A percentile compares a stretch with the other conserved stretches of the same genome.
Evolutionary conservation across 2,888 invertebrate species (phyloP).

Genomic region (Stenichneumon culpator): DNA sequence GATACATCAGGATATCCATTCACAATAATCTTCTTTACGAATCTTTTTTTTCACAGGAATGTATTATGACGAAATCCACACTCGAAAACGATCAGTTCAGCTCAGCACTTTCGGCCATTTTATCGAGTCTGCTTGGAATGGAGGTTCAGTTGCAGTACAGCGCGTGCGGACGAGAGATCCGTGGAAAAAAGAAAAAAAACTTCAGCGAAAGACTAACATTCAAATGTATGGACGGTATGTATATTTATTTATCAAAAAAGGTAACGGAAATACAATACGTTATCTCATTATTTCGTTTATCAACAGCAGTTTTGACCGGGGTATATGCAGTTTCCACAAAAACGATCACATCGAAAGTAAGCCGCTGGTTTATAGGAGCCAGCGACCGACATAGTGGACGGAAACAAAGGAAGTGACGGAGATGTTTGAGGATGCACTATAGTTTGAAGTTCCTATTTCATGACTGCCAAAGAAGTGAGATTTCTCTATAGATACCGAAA

Average conservation of each 20-base stretch:
- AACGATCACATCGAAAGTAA: conserved; percentile 21
- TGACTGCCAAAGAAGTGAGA: neutral
- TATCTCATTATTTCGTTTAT: conserved; percentile 28
- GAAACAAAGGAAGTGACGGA: neutral
- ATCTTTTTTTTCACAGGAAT: conserved; percentile 31
- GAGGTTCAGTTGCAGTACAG: conserved; percentile 35
- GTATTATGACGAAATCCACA: conserved; percentile 32
- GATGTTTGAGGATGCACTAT: neutral
- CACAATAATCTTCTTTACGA: neutral
- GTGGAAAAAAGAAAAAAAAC: conserved; percentile 33
- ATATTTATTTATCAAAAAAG: neutral
- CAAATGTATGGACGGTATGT: conserved; percentile 34
- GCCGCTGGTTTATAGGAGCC: conserved; percentile 3
- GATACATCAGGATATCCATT: neutral
- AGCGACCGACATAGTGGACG: neutral
- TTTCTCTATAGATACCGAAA: neutral
- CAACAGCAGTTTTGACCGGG: conserved; percentile 39
- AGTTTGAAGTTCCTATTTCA: neutral
- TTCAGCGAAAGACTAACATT: conserved; percentile 41
- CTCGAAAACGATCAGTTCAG: conserved; percentile 29
- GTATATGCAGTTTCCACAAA: conserved; percentile 39
- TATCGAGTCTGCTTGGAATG: conserved; percentile 33
- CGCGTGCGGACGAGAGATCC: conserved; percentile 40
- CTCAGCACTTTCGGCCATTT: conserved; percentile 22
- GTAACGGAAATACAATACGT: neutral